Evolutionary conservation across 1,140 invertebrate genomes (phyloP).

Genomic region (Lordiphosa collinella): DNA sequence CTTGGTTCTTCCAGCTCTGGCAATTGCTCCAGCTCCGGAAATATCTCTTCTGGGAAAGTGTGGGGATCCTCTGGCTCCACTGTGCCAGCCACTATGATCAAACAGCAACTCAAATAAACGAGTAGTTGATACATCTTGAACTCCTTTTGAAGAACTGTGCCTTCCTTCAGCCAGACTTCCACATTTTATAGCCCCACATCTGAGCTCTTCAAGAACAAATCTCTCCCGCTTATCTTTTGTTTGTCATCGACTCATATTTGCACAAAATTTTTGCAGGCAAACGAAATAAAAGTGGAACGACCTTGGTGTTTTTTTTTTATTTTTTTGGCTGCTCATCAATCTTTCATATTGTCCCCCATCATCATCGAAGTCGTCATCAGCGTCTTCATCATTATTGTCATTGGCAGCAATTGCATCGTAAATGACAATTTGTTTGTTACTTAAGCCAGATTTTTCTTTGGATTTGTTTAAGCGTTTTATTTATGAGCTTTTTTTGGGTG

Average conservation of each 20-base stretch:
- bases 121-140: slow-evolving; percentile 39
- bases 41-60: slow-evolving; percentile 7
- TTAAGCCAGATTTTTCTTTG: slow-evolving; percentile 11
- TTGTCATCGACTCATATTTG: slow-evolving; percentile 23
- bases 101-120: slow-evolving; percentile 24
- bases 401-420: slow-evolving; percentile 33
- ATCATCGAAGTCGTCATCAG: not conserved
- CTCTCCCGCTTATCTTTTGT: slow-evolving; percentile 32
- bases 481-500: slow-evolving; percentile 8
- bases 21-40: slow-evolving; percentile 3
- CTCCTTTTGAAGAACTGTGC: slow-evolving; percentile 27
- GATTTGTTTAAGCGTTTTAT: slow-evolving; percentile 29
- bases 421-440: slow-evolving; percentile 7
- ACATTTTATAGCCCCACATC: slow-evolving; percentile 39
- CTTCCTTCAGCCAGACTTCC: slow-evolving; percentile 3
- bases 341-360: slow-evolving; percentile 21
- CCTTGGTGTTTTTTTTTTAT: slow-evolving; percentile 10
- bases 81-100: slow-evolving; percentile 27
- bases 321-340: slow-evolving; percentile 33
- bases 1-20: slow-evolving; percentile 10
- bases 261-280: slow-evolving; percentile 29
- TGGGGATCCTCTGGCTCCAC: slow-evolving; percentile 8
- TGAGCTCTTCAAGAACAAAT: slow-evolving; percentile 1
- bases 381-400: slow-evolving; percentile 7
- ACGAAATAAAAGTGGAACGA: slow-evolving; percentile 41